A percentile compares a stretch with the other conserved stretches of the same genome.
Evolutionary conservation across 2,888 invertebrate genomes (phyloP).

Genomic region (Cybosia mesomella): DNA sequence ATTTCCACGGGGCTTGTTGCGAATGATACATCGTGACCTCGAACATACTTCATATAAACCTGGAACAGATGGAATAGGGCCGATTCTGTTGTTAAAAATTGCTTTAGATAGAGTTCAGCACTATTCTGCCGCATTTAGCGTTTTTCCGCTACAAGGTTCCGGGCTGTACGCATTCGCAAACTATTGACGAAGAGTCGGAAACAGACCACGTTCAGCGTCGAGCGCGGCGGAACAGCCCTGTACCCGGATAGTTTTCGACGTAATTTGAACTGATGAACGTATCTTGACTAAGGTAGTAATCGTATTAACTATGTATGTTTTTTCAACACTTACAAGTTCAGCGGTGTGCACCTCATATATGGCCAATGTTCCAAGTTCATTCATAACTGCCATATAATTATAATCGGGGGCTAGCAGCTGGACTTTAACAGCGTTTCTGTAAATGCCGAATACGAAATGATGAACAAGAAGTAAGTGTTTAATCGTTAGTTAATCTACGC

Average conservation of each 20-base stretch:
- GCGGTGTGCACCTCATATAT: constrained; percentile 67
- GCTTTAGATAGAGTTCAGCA: not conserved
- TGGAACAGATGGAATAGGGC: constrained; percentile 38
- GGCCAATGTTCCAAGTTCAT: constrained; percentile 65
- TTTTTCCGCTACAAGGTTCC: too few species aligned
- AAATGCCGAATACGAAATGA: constrained; percentile 27
- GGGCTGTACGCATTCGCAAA: not conserved
- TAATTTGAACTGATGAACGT: too few species aligned
- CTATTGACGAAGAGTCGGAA: not conserved
- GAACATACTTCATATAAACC: constrained; percentile 64
- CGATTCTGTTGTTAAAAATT: not conserved
- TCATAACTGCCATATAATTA: constrained; percentile 66
- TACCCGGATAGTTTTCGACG: not conserved
- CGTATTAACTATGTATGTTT: not conserved
- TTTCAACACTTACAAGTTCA: constrained; percentile 61
- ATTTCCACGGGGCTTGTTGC: constrained; percentile 75
- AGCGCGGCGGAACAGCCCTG: not conserved
- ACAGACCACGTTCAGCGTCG: not conserved
- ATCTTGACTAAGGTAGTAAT: not conserved
- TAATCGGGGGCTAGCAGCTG: constrained; percentile 76
- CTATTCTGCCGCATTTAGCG: too few species aligned
- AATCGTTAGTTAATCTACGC: too few species aligned
- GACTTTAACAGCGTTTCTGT: constrained; percentile 70
- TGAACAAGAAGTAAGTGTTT: not conserved
- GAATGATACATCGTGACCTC: constrained; percentile 69